Evolutionary conservation across 2,113 vertebrate species (phyloP).

Genomic region (Sinocyclocheilus rhinocerous): DNA sequence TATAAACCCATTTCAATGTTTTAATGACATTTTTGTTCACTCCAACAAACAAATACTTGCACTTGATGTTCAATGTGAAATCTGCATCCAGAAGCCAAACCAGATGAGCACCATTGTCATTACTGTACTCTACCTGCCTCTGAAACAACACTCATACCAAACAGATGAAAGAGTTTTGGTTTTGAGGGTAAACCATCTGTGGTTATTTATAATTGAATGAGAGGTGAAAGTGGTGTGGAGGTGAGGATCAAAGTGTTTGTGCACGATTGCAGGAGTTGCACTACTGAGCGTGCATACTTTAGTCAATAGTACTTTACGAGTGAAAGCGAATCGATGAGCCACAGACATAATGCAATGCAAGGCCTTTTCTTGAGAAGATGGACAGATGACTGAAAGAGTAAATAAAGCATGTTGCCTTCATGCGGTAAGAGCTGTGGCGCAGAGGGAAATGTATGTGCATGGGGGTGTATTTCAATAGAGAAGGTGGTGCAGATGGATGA

Average conservation of each 20-base stretch:
- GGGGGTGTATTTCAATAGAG: neutral
- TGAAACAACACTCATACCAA: neutral
- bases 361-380: neutral
- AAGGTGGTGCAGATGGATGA: neutral
- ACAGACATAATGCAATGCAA: constrained; percentile 46
- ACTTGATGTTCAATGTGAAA: neutral
- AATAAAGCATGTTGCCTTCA: constrained; percentile 13
- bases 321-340: constrained; percentile 50
- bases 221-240: neutral
- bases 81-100: neutral
- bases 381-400: constrained; percentile 32
- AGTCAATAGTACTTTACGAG: constrained; percentile 56
- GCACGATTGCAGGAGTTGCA: neutral
- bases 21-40: neutral
- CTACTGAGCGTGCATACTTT: constrained; percentile 15
- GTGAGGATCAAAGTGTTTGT: constrained; percentile 7
- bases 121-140: neutral
- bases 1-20: neutral
- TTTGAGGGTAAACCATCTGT: neutral
- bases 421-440: neutral
- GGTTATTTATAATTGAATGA: neutral
- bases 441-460: constrained; percentile 6
- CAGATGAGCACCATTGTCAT: neutral
- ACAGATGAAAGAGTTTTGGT: neutral
- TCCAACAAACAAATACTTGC: neutral